A percentile compares a stretch with the other conserved stretches of the same genome.
These are phyloP conservation scores for Griposia aprilina DNA, from an alignment of 2,888 invertebrate genomes.

Conservation along the genomic window DNA sequence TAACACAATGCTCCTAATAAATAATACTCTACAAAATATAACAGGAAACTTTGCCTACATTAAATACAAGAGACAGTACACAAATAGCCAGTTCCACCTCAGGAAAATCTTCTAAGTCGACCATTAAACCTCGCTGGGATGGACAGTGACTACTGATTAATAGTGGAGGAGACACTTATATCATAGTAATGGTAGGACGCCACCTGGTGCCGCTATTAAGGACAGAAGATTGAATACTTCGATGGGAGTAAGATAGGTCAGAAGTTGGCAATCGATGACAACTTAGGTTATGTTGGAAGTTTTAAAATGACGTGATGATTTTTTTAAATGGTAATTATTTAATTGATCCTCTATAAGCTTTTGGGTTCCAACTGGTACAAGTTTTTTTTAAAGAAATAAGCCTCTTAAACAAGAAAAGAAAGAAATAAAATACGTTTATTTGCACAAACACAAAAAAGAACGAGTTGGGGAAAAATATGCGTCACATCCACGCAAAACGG, in stretches of 20 bases:
- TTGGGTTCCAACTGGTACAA: too few relatives aligned
- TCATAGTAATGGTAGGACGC: constrained; percentile 38
- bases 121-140: constrained; percentile 45
- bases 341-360: too few relatives aligned
- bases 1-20: constrained; percentile 5
- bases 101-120: constrained; percentile 47
- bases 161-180: constrained; percentile 34
- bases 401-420: too few relatives aligned
- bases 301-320: neutral
- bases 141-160: constrained; percentile 53
- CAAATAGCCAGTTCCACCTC: constrained; percentile 27
- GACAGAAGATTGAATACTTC: constrained; percentile 21
- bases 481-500: too few relatives aligned
- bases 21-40: constrained; percentile 25
- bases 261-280: neutral
- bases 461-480: too few relatives aligned
- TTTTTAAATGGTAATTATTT: neutral
- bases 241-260: neutral
- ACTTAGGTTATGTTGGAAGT: neutral
- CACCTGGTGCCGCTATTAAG: constrained; percentile 41
- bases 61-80: constrained; percentile 22
- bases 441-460: too few relatives aligned
- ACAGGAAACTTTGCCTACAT: constrained; percentile 6
- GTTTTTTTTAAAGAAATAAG: too few relatives aligned
- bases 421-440: too few relatives aligned